Conservation (phyloP, 2,888 invertebrate species). For the Heliconius erato region DNA sequence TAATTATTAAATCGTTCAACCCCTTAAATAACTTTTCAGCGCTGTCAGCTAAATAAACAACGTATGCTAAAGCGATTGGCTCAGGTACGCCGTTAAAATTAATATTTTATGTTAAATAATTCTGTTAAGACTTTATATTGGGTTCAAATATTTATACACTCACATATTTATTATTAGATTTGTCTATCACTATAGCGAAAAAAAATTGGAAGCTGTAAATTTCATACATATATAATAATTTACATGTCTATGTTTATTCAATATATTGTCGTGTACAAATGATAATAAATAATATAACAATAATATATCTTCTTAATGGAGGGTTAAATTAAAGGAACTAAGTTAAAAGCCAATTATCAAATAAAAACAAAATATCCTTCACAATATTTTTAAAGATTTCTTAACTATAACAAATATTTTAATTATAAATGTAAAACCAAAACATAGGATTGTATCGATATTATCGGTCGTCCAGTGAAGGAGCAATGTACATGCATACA, state of each 20-base stretch:
- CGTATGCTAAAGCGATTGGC: slow-evolving; percentile 4
- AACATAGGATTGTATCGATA: not conserved
- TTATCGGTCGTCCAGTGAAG: too few species aligned
- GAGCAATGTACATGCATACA: too few species aligned
- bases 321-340: too few species aligned
- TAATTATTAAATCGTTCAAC: slow-evolving; percentile 47
- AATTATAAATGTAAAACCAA: not conserved
- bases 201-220: not conserved
- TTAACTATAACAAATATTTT: not conserved
- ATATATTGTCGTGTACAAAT: too few species aligned
- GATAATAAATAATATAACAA: too few species aligned
- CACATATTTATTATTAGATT: not conserved
- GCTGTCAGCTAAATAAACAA: slow-evolving; percentile 17
- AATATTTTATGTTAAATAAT: not conserved
- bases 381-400: not conserved
- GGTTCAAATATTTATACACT: not conserved
- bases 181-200: not conserved
- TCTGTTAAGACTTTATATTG: not conserved
- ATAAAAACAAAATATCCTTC: not conserved
- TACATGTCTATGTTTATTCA: too few species aligned
- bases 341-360: too few species aligned
- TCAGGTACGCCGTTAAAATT: not conserved
- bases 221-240: too few species aligned
- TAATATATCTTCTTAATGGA: not conserved
- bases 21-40: slow-evolving; percentile 39